Evolutionary conservation across 2,888 invertebrate genomes (phyloP).

Genomic region (Dermolepida albohirtum): DNA sequence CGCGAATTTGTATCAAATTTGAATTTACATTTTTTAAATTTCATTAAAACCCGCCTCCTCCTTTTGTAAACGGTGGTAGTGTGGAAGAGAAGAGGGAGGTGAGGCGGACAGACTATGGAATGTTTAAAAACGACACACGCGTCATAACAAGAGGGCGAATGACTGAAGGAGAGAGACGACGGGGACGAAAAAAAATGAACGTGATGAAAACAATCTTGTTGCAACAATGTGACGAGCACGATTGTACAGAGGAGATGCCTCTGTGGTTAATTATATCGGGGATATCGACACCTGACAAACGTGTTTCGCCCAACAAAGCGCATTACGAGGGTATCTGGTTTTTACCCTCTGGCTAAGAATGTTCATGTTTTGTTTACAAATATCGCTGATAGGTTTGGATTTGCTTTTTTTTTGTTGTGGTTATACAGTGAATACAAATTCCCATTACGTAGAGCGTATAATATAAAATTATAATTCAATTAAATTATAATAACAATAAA

Average conservation of each 20-base stretch:
- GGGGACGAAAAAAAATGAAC: background rate
- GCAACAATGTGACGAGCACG: slow-evolving; percentile 12
- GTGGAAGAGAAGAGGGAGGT: background rate
- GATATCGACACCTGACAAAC: slow-evolving; percentile 44
- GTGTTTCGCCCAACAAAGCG: slow-evolving; percentile 44
- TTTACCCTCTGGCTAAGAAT: slow-evolving; percentile 45
- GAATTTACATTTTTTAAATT: slow-evolving; percentile 63
- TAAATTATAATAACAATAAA: no score
- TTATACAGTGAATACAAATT: no score
- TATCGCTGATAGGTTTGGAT: slow-evolving; percentile 41
- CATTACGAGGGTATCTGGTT: slow-evolving; percentile 48
- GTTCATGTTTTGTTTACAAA: slow-evolving; percentile 51
- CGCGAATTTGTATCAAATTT: slow-evolving; percentile 62
- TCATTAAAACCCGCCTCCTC: slow-evolving; percentile 51
- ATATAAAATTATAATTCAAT: no score
- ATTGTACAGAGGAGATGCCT: slow-evolving; percentile 1
- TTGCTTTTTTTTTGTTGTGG: background rate
- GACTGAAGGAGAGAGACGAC: background rate
- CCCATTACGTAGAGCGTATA: no score
- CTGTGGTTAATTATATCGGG: slow-evolving; percentile 22
- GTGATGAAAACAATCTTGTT: slow-evolving; percentile 10
- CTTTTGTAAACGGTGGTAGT: background rate
- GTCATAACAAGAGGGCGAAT: slow-evolving; percentile 10
- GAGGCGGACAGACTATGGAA: background rate
- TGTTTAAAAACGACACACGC: slow-evolving; percentile 14